phyloP scores from a whole-genome alignment of 2,113 vertebrate species.

The Salvelinus fontinalis region DNA sequence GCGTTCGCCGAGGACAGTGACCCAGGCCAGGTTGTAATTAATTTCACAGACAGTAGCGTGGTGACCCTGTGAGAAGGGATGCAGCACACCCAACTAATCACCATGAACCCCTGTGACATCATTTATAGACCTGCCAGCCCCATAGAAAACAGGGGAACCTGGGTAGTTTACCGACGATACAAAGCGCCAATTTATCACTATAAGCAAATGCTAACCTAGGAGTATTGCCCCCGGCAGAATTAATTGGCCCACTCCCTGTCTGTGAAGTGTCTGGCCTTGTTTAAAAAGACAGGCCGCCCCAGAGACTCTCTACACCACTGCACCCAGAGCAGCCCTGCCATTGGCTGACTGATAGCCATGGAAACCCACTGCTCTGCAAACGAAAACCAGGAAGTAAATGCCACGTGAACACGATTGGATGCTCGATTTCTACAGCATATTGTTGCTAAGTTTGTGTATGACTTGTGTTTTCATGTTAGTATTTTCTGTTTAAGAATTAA shows the following conservation, averaged over 20 bases:
- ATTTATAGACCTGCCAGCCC: slow-evolving; percentile 61
- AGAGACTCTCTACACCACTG: slow-evolving; percentile 62
- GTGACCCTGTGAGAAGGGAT: slow-evolving; percentile 57
- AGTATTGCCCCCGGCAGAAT: slow-evolving; percentile 76
- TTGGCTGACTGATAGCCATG: slow-evolving; percentile 73
- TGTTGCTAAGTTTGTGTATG: too few species aligned
- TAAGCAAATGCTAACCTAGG: slow-evolving; percentile 79
- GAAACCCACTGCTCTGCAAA: slow-evolving; percentile 57
- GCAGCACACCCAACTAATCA: slow-evolving; percentile 68
- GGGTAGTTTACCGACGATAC: slow-evolving; percentile 70
- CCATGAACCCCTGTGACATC: slow-evolving; percentile 65
- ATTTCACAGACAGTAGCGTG: slow-evolving; percentile 66
- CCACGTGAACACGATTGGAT: background rate
- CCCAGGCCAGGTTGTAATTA: slow-evolving; percentile 72
- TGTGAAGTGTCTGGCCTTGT: slow-evolving; percentile 79
- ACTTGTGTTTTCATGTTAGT: background rate
- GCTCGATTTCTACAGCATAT: background rate
- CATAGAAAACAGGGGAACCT: slow-evolving; percentile 55
- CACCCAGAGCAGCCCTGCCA: slow-evolving; percentile 46
- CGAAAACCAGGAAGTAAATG: slow-evolving; percentile 65
- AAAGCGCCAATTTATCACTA: slow-evolving; percentile 79
- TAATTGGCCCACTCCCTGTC: slow-evolving; percentile 77
- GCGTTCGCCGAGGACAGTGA: slow-evolving; percentile 55
- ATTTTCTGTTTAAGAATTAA: background rate
- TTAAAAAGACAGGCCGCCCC: slow-evolving; percentile 76